A percentile compares a stretch with the other conserved stretches of the same genome.
These are phyloP conservation scores for Litoditis marina DNA, from an alignment of 2,888 invertebrate species.

Conservation along the genomic window DNA sequence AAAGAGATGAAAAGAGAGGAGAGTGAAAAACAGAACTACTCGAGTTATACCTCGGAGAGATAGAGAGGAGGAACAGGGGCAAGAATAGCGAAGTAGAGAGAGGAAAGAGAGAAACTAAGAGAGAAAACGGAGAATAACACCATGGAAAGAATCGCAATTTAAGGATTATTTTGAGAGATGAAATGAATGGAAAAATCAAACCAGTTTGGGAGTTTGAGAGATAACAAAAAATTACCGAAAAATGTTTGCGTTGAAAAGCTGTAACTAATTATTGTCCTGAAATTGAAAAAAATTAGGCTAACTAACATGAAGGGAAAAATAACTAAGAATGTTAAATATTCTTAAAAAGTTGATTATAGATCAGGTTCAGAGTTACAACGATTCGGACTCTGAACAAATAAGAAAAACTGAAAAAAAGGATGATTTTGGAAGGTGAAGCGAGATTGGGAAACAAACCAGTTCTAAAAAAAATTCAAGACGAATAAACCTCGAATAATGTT, in stretches of 20 bases:
- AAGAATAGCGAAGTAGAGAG: slow-evolving; percentile 10
- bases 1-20: slow-evolving; percentile 1
- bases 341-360: too few relatives aligned
- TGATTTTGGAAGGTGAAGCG: neutral
- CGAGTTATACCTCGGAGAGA: slow-evolving; percentile 11
- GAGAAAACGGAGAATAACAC: neutral
- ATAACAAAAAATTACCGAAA: neutral
- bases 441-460: too few relatives aligned
- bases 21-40: too few relatives aligned
- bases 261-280: neutral
- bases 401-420: neutral
- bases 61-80: slow-evolving; percentile 13
- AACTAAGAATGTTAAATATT: too few relatives aligned
- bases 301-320: too few relatives aligned
- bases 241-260: neutral
- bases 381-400: neutral
- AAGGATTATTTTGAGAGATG: too few relatives aligned
- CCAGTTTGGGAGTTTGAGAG: neutral
- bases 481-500: too few relatives aligned
- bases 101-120: slow-evolving; percentile 1
- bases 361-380: neutral
- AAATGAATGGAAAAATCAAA: slow-evolving; percentile 6
- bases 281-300: neutral
- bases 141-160: slow-evolving; percentile 11
- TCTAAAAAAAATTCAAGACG: too few relatives aligned